Base-by-base conservation (phyloP, 1,140 invertebrate genomes). In the Ylistrum balloti region DNA sequence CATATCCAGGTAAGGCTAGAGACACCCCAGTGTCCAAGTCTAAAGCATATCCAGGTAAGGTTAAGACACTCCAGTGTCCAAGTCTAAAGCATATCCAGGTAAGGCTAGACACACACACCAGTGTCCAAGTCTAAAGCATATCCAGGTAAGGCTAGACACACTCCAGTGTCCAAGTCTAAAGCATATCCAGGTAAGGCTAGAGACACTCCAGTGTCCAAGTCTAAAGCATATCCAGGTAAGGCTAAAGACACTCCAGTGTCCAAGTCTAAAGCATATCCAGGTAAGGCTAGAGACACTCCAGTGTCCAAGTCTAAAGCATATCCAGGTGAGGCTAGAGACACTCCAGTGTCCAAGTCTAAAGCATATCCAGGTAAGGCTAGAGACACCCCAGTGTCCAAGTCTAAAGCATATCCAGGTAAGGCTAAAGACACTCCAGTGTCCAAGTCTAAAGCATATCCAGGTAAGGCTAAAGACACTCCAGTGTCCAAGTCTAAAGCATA, bases 1-100 rank as follows among this genome's bases (percentile, higher is more conserved):
- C 94, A n/a, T 92, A 94, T 45, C 94, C 95, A 88, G 95, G 95
- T 95, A 86, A 88, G 35, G 48, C 5, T 9, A n/a, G n/a, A n/a
- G n/a, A 41, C 0, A 56, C 89, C 22, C 87, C 91, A 17, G 88
- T 91, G 85, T 92, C 91, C 22, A 91, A 92, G 33, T 90, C 91
- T 22, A 91, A 90, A 41, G 92, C 94, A n/a, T 92, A 94, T 48
- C 94, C 95, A 89, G 95, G 95, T 95, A 86, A 88, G 35, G 56
- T 22, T 10, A n/a, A n/a, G n/a, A 41, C 0, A 88, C 85, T 35
- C 9, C 56, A 34, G 35, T 22, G 13, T 48, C 20, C 45, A 20
- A 22, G 45, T 48, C 45, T 48, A 88, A 15, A 85, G 33, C 22
- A 74, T 87, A 22, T 88, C 86, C 86, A 89, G 35, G 32, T 48